Conservation (phyloP, 2,113 vertebrate genomes). For the Herpetotheres cachinnans region DNA sequence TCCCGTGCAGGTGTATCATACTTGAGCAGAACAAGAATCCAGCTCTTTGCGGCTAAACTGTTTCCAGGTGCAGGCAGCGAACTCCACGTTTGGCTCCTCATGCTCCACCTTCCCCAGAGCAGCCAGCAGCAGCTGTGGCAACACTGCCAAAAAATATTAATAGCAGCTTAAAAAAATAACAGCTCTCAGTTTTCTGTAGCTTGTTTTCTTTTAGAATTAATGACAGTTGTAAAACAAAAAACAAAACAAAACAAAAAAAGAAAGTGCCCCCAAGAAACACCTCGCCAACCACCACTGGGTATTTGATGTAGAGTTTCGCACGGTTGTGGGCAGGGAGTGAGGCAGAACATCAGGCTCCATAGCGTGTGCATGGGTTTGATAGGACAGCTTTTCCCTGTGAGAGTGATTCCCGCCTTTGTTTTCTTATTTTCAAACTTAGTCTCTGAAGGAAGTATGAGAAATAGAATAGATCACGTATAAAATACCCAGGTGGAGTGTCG, state of each 20-base stretch:
- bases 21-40: not conserved
- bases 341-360: not conserved
- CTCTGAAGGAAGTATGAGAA: not conserved
- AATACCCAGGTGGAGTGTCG: not conserved
- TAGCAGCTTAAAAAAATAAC: not conserved
- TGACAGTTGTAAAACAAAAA: accelerated
- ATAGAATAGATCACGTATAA: not conserved
- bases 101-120: not conserved
- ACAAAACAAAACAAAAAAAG: not conserved
- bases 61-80: not conserved
- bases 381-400: not conserved
- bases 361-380: not conserved
- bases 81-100: not conserved
- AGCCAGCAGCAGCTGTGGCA: not conserved
- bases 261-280: not conserved
- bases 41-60: not conserved
- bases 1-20: not conserved
- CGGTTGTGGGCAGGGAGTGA: not conserved
- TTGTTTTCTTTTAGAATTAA: not conserved
- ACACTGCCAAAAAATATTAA: not conserved
- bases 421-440: not conserved
- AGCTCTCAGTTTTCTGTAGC: not conserved
- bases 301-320: not conserved
- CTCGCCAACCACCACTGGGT: accelerated
- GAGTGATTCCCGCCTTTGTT: not conserved